Base-by-base conservation (phyloP, 2,888 invertebrate species). In the Belgica antarctica region DNA sequence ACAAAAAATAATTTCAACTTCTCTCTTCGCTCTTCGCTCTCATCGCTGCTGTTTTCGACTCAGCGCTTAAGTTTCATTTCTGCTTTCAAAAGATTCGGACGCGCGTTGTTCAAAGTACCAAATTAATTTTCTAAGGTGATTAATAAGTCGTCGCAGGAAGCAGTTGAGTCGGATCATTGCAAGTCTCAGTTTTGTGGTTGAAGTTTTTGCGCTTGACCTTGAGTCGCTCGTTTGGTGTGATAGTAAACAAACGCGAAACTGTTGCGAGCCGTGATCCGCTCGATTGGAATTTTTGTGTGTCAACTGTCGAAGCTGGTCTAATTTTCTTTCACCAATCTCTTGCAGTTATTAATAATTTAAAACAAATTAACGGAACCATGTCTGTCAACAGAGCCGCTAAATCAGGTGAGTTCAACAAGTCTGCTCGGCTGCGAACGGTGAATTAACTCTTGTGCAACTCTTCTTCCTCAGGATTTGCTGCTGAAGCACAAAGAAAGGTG, bases 401-500 rank as follows among this genome's bases (percentile, higher is more conserved):
- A 81, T 92, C 92, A 77, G 65, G 65, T 47, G 34, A 63, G 36
- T 15, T 52, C 12, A 52, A 22, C 15, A n/a, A 15, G 12, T 34
- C 34, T 46, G 46, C 15, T 46, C 10, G 4, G 46, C 15, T n/a
- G n/a, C n/a, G n/a, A n/a, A n/a, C n/a, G n/a, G n/a, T 34, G 34
- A 41, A 52, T 17, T 52, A 19, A 52, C 17, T 25, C 46, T 24
- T 27, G 25, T 27, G n/a, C n/a, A n/a, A n/a, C n/a, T n/a, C n/a
- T n/a, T n/a, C 19, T 46, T 19, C 28, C 27, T 41, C 19, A 41
- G 96, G 96, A 87, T 93, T 95, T 84, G 96, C 95, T 75, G 94
- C 95, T 71, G 96, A 96, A 81, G 94, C 95, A 69, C 95, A 96
- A 82, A 87, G 91, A 79, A 96, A 95, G 89, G 96, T 96, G 81